These are phyloP conservation scores for Polymixis flavicincta DNA, from an alignment of 2,888 invertebrate species.

Conservation along the genomic window DNA sequence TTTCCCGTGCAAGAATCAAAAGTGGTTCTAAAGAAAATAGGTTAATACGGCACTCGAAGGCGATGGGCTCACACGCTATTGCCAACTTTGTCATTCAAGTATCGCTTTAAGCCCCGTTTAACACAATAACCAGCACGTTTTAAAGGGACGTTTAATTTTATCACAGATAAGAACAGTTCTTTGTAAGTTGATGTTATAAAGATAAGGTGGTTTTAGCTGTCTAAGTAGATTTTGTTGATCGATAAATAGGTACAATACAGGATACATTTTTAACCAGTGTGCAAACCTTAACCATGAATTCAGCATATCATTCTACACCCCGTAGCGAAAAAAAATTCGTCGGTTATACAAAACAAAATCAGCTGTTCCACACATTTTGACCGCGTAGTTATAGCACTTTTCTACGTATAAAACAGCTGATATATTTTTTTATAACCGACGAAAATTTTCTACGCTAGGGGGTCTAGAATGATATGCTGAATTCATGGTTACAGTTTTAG, in stretches of 20 bases:
- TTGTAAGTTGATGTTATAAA: conserved; percentile 12
- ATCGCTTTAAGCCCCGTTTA: conserved; percentile 49
- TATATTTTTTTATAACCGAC: too few relatives aligned
- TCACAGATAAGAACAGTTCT: conserved; percentile 42
- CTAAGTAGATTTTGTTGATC: neutral
- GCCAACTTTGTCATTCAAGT: conserved; percentile 61
- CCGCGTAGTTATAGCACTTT: too few relatives aligned
- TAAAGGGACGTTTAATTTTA: conserved; percentile 44
- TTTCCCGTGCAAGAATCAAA: conserved; percentile 26
- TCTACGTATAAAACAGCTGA: too few relatives aligned
- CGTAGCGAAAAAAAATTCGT: too few relatives aligned
- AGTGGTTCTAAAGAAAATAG: conserved; percentile 53
- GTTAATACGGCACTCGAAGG: conserved; percentile 60
- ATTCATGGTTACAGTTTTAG: too few relatives aligned
- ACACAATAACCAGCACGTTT: conserved; percentile 56
- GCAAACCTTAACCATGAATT: too few relatives aligned
- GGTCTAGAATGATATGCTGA: too few relatives aligned
- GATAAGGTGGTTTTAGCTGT: neutral
- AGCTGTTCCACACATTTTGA: too few relatives aligned
- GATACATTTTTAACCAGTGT: too few relatives aligned
- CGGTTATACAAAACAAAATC: too few relatives aligned
- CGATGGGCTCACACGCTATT: conserved; percentile 61
- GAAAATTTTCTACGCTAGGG: too few relatives aligned
- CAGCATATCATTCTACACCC: too few relatives aligned
- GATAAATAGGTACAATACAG: neutral